phyloP scores from a whole-genome alignment of 2,888 invertebrate genomes.

The Scrobipalpa costella region DNA sequence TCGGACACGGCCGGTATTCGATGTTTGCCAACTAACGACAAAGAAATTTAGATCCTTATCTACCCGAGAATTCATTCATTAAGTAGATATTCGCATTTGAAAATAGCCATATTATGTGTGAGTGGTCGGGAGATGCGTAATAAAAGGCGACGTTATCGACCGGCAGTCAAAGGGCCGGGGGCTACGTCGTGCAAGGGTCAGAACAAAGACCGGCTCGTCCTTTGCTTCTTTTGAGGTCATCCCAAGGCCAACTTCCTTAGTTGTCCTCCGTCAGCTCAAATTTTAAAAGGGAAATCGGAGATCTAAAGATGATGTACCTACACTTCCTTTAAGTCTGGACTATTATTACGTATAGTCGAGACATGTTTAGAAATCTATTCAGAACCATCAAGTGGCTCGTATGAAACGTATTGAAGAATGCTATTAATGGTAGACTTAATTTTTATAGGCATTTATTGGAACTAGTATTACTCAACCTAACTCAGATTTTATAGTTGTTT shows the following conservation, averaged over 20 bases:
- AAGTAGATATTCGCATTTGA: slow-evolving; percentile 39
- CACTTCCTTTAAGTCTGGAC: slow-evolving; percentile 6
- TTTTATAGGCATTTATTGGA: slow-evolving; percentile 9
- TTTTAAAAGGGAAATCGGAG: slow-evolving; percentile 26
- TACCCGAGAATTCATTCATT: slow-evolving; percentile 41
- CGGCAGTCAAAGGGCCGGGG: slow-evolving; percentile 46
- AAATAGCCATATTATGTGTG: slow-evolving; percentile 37
- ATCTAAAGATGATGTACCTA: slow-evolving; percentile 7
- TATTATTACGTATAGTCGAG: not conserved
- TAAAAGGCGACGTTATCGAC: slow-evolving; percentile 52
- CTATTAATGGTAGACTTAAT: not conserved
- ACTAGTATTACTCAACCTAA: slow-evolving; percentile 11
- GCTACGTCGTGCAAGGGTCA: slow-evolving; percentile 56
- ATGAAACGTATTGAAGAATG: not conserved
- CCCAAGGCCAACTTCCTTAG: slow-evolving; percentile 56
- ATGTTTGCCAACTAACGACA: slow-evolving; percentile 29
- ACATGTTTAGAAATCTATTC: not conserved
- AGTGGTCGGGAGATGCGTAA: slow-evolving; percentile 46
- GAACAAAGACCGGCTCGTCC: slow-evolving; percentile 54
- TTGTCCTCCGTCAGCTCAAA: slow-evolving; percentile 25
- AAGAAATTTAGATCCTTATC: slow-evolving; percentile 44
- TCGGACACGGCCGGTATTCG: slow-evolving; percentile 18
- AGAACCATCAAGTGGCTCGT: not conserved
- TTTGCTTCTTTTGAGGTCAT: slow-evolving; percentile 57
- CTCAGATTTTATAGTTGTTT: slow-evolving; percentile 26